These are phyloP conservation scores for Todiramphus saurophagus DNA, from an alignment of 2,113 vertebrate genomes.

Conservation along the genomic window DNA sequence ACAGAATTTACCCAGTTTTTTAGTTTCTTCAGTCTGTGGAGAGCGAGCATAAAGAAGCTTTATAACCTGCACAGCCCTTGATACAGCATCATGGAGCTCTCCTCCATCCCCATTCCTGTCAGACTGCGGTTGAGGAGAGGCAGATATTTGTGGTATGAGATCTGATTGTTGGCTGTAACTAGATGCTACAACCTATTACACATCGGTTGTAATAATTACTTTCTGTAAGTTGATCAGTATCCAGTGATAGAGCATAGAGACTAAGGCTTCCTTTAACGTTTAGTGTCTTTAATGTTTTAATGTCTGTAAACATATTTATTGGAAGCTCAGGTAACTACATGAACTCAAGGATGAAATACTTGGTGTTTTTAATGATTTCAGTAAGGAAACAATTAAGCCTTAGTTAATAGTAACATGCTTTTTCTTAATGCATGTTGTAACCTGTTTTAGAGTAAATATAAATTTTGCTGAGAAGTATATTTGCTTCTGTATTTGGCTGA, in stretches of 20 bases:
- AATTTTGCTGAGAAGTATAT: background rate
- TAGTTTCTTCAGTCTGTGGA: background rate
- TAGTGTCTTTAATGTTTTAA: background rate
- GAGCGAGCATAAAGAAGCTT: background rate
- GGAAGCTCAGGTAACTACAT: background rate
- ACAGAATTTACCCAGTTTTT: background rate
- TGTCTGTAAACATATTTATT: background rate
- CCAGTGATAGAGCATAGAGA: background rate
- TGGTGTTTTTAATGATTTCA: constrained; percentile 21
- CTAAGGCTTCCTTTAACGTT: background rate
- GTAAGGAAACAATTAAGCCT: background rate
- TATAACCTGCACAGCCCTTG: background rate
- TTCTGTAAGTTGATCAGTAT: background rate
- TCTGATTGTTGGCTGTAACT: background rate
- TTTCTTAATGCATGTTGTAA: background rate
- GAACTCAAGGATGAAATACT: background rate
- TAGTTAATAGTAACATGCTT: background rate
- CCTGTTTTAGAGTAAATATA: background rate
- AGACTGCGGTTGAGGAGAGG: background rate
- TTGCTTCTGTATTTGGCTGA: background rate
- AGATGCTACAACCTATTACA: background rate
- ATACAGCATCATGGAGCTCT: background rate
- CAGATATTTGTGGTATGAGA: background rate
- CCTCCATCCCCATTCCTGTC: background rate
- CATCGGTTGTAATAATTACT: background rate